Percentiles rank a stretch among this genome's conserved stretches.
These are phyloP conservation scores for Therioaphis trifolii DNA, from an alignment of 2,888 invertebrate species.

Conservation along the genomic window DNA sequence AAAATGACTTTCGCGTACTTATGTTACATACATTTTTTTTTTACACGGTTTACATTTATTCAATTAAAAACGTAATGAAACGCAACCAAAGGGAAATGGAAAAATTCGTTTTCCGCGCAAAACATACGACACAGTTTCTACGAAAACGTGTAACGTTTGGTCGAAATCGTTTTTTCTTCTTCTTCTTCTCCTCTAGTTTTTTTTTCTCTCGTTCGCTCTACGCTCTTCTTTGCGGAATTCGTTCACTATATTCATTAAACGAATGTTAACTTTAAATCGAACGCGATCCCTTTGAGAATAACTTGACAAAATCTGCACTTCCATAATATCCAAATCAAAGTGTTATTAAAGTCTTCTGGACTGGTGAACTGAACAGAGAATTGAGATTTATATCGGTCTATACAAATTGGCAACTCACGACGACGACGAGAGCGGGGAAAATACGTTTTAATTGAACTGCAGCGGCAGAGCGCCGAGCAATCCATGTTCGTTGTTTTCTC, in stretches of 20 bases:
- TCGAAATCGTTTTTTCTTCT: not conserved
- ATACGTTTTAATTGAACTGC: slow-evolving; percentile 42
- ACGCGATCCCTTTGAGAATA: not conserved
- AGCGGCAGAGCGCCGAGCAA: no score
- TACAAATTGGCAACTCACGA: slow-evolving; percentile 30
- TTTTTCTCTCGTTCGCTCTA: not conserved
- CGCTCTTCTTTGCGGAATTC: not conserved
- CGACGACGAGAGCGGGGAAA: slow-evolving; percentile 4
- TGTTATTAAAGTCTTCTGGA: not conserved
- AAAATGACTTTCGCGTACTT: no score
- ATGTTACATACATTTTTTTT: no score
- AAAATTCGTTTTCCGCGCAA: no score
- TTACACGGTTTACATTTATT: not conserved
- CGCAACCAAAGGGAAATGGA: no score
- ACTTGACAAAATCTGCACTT: slow-evolving; percentile 10
- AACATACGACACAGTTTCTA: no score
- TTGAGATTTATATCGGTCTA: slow-evolving; percentile 31
- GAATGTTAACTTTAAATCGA: not conserved
- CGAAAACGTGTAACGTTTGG: no score
- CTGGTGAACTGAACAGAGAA: slow-evolving; percentile 7
- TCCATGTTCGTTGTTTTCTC: not conserved
- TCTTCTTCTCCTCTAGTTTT: not conserved
- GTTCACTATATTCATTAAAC: not conserved
- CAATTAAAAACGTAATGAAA: no score
- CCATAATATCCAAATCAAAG: not conserved